Conservation (phyloP, 2,797 vertebrate species). For the Coregonus ussuriensis region DNA sequence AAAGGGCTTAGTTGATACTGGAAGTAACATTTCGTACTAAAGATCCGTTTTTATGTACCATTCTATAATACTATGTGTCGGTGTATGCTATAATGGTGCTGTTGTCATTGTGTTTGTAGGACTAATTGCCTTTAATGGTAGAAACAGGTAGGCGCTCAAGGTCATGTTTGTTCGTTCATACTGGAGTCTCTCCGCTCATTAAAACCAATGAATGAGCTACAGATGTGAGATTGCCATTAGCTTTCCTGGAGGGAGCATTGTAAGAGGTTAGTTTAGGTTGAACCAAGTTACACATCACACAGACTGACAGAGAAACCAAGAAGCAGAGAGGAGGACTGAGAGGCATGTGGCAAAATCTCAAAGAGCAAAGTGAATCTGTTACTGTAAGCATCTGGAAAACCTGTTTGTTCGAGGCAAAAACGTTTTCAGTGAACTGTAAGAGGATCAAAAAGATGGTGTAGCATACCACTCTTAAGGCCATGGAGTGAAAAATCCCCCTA, state of each 20-base stretch:
- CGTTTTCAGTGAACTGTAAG: background rate
- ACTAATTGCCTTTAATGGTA: slow-evolving; percentile 67
- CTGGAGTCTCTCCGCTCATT: slow-evolving; percentile 56
- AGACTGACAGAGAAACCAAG: background rate
- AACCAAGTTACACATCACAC: slow-evolving; percentile 35
- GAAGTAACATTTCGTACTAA: background rate
- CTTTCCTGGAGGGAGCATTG: slow-evolving; percentile 60
- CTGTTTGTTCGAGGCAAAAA: background rate
- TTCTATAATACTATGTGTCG: background rate
- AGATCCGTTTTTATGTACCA: background rate
- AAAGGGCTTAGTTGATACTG: background rate
- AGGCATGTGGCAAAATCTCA: background rate
- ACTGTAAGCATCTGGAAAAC: background rate
- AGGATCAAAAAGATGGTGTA: background rate
- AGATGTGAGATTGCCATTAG: slow-evolving; percentile 69
- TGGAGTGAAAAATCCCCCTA: background rate
- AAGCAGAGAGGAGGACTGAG: background rate
- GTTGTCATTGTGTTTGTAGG: slow-evolving; percentile 58
- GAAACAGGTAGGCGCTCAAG: slow-evolving; percentile 73
- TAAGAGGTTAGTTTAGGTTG: slow-evolving; percentile 47
- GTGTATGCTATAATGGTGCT: slow-evolving; percentile 16
- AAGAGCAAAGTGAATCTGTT: background rate
- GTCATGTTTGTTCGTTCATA: slow-evolving; percentile 71
- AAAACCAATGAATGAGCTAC: slow-evolving; percentile 67
- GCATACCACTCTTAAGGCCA: background rate